Percentiles rank a stretch among this genome's conserved stretches.
Evolutionary conservation across 2,113 vertebrate species (phyloP).

Genomic region (Triplophysa tibetana): DNA sequence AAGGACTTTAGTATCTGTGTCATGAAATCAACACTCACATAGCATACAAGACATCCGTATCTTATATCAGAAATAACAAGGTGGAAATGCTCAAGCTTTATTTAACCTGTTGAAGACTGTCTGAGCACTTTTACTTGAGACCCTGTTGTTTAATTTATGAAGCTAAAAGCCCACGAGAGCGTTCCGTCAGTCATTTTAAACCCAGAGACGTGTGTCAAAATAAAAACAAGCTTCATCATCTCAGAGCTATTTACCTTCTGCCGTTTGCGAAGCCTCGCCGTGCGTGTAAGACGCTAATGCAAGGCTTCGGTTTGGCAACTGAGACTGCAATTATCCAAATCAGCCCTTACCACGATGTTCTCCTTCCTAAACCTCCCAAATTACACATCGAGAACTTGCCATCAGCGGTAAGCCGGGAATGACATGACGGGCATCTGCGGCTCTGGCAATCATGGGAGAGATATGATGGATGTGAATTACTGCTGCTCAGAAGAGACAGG

Average conservation of each 20-base stretch:
- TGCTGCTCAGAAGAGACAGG: slow-evolving; percentile 30
- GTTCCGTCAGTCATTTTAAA: slow-evolving; percentile 29
- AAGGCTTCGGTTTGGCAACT: slow-evolving; percentile 44
- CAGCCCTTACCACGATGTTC: slow-evolving; percentile 38
- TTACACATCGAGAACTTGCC: slow-evolving; percentile 39
- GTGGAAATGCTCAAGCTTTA: background rate
- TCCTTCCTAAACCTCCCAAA: slow-evolving; percentile 45
- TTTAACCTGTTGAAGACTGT: background rate
- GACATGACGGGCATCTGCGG: slow-evolving; percentile 52
- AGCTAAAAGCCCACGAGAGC: slow-evolving; percentile 9
- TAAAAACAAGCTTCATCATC: slow-evolving; percentile 38
- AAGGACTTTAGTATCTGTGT: background rate
- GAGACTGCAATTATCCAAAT: slow-evolving; percentile 53
- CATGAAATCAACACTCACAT: background rate
- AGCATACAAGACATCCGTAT: background rate
- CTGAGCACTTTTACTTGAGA: background rate
- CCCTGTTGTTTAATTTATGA: slow-evolving; percentile 12
- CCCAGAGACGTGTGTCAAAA: slow-evolving; percentile 10
- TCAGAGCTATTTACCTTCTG: slow-evolving; percentile 44
- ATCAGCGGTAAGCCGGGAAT: slow-evolving; percentile 44
- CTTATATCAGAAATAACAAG: background rate
- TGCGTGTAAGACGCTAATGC: slow-evolving; percentile 41
- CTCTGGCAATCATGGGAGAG: slow-evolving; percentile 56
- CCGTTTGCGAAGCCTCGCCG: slow-evolving; percentile 40
- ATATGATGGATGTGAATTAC: slow-evolving; percentile 53